A percentile compares a stretch with the other conserved stretches of the same genome.
These are phyloP conservation scores for Drosophila sturtevanti DNA, from an alignment of 1,140 invertebrate genomes.

Conservation along the genomic window DNA sequence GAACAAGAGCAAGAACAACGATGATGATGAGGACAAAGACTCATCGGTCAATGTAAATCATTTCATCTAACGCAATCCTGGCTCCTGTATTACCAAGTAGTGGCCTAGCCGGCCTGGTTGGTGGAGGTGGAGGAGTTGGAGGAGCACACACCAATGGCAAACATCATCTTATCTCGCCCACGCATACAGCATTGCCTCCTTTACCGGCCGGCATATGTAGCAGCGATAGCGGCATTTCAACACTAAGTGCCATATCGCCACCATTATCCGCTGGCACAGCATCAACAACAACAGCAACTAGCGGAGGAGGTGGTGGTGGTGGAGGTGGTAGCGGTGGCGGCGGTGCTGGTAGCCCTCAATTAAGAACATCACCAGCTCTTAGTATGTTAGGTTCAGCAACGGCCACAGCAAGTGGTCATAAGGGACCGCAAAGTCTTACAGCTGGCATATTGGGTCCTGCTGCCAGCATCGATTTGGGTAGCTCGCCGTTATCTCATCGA, in stretches of 20 bases:
- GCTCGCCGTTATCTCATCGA: slow-evolving; percentile 74
- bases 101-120: slow-evolving; percentile 65
- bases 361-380: slow-evolving; percentile 60
- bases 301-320: slow-evolving; percentile 7
- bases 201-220: slow-evolving; percentile 74
- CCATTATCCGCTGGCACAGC: slow-evolving; percentile 60
- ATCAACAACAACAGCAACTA: slow-evolving; percentile 49
- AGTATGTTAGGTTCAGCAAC: slow-evolving; percentile 69
- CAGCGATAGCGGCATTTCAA: slow-evolving; percentile 77
- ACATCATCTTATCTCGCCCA: slow-evolving; percentile 74
- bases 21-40: slow-evolving; percentile 16
- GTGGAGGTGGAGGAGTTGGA: slow-evolving; percentile 12
- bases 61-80: slow-evolving; percentile 56
- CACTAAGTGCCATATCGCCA: slow-evolving; percentile 73
- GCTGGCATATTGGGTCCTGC: slow-evolving; percentile 65
- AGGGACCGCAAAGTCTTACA: slow-evolving; percentile 34
- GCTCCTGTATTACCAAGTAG: slow-evolving; percentile 76
- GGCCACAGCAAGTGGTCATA: slow-evolving; percentile 55
- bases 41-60: slow-evolving; percentile 3
- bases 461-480: slow-evolving; percentile 77
- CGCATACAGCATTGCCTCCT: slow-evolving; percentile 47
- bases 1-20: slow-evolving; percentile 31
- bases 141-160: slow-evolving; percentile 34
- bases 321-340: slow-evolving; percentile 13
- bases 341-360: slow-evolving; percentile 60